Evolutionary conservation across 2,797 vertebrate genomes (phyloP).

Genomic region (Furcifer pardalis): DNA sequence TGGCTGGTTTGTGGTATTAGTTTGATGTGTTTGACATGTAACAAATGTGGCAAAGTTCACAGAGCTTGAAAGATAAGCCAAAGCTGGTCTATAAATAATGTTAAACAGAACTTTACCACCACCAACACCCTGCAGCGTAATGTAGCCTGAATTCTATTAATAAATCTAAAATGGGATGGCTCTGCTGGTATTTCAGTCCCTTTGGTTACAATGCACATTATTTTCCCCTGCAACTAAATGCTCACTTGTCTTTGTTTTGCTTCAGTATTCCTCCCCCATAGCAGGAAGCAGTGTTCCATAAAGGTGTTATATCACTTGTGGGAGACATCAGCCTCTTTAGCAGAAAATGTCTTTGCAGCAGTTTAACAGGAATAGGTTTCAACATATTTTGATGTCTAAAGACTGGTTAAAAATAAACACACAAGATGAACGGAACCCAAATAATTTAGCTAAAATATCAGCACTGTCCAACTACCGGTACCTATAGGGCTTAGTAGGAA

Average conservation of each 20-base stretch:
- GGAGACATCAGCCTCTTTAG: constrained; percentile 61
- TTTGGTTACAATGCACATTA: constrained; percentile 39
- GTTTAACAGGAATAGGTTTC: constrained; percentile 65
- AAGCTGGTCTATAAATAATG: constrained; percentile 63
- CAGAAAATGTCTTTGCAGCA: constrained; percentile 38
- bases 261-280: constrained; percentile 32
- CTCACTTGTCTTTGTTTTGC: background rate
- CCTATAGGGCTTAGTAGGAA: background rate
- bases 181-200: constrained; percentile 48
- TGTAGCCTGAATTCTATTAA: constrained; percentile 47
- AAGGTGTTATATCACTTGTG: constrained; percentile 52
- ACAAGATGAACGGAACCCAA: constrained; percentile 50
- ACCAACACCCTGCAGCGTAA: constrained; percentile 38
- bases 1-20: constrained; percentile 1
- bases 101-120: constrained; percentile 40
- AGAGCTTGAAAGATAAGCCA: constrained; percentile 58
- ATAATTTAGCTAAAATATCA: constrained; percentile 9
- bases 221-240: constrained; percentile 20
- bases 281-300: constrained; percentile 33
- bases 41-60: constrained; percentile 52
- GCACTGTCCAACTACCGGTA: background rate
- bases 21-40: constrained; percentile 46
- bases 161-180: constrained; percentile 60
- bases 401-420: constrained; percentile 61
- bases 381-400: constrained; percentile 47